These are phyloP conservation scores for Eupleurogrammus muticus DNA, from an alignment of 2,797 vertebrate species.

Conservation along the genomic window DNA sequence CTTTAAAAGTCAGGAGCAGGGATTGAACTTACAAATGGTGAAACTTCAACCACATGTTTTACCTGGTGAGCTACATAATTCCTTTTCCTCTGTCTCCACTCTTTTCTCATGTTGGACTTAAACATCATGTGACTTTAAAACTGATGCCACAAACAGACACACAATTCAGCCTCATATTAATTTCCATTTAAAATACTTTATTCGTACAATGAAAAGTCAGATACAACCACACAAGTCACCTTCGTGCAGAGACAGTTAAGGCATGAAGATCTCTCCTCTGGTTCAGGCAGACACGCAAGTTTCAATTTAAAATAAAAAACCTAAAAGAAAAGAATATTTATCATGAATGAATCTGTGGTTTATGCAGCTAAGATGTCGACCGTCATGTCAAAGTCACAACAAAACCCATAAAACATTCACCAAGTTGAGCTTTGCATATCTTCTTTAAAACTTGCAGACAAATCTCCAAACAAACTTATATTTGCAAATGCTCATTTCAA, in stretches of 20 bases:
- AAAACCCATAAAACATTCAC: not conserved
- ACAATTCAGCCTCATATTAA: not conserved
- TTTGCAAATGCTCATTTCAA: not conserved
- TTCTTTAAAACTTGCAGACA: not conserved
- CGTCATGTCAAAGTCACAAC: not conserved
- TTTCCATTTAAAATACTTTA: constrained; percentile 33
- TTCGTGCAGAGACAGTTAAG: constrained; percentile 48
- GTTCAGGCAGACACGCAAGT: constrained; percentile 31
- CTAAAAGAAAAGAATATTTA: not conserved
- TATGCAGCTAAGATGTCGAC: not conserved
- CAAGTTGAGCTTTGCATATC: not conserved
- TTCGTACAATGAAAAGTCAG: constrained; percentile 48
- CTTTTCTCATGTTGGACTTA: too few species aligned
- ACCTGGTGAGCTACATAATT: too few species aligned
- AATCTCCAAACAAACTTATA: too few species aligned
- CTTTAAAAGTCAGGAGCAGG: too few species aligned
- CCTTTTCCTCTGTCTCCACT: too few species aligned
- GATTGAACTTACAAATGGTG: too few species aligned
- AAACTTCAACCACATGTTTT: too few species aligned
- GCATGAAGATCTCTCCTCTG: constrained; percentile 44
- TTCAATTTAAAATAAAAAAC: not conserved
- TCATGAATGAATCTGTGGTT: too few species aligned
- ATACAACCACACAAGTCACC: constrained; percentile 40
- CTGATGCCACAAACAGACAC: not conserved
- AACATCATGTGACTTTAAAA: too few species aligned